Evolutionary conservation across 2,888 invertebrate species (phyloP).

Genomic region (Tetranychus piercei): DNA sequence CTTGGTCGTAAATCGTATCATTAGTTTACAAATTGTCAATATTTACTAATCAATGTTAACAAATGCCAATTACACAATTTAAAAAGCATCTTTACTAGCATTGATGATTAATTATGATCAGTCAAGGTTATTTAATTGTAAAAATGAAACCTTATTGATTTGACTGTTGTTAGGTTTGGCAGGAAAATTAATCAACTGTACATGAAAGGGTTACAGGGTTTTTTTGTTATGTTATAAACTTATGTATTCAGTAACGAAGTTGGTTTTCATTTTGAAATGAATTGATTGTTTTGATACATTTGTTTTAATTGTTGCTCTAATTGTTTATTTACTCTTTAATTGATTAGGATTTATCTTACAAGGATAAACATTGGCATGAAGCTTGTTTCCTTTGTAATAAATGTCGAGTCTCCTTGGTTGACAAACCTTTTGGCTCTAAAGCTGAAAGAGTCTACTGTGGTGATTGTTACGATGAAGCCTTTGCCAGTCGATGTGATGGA

Average conservation of each 20-base stretch:
- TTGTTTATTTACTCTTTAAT: not conserved
- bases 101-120: too few relatives aligned
- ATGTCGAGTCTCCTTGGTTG: constrained; percentile 90
- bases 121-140: too few relatives aligned
- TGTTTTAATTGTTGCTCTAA: not conserved
- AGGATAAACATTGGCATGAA: constrained; percentile 99
- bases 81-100: too few relatives aligned
- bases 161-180: too few relatives aligned
- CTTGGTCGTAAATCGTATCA: too few relatives aligned
- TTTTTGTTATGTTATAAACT: too few relatives aligned
- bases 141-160: too few relatives aligned
- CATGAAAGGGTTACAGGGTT: too few relatives aligned
- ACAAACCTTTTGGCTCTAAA: constrained; percentile 98
- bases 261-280: not conserved
- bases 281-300: not conserved
- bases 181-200: too few relatives aligned
- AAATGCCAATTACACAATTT: not conserved
- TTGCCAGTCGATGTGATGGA: constrained; percentile 96
- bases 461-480: constrained; percentile 96
- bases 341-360: constrained; percentile 91
- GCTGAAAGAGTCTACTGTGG: constrained; percentile 98
- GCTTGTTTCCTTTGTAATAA: constrained; percentile 96
- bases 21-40: too few relatives aligned
- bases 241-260: too few relatives aligned
- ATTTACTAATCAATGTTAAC: not conserved